Conservation (phyloP, 2,797 vertebrate genomes). For the Eurystomus glaucurus region DNA sequence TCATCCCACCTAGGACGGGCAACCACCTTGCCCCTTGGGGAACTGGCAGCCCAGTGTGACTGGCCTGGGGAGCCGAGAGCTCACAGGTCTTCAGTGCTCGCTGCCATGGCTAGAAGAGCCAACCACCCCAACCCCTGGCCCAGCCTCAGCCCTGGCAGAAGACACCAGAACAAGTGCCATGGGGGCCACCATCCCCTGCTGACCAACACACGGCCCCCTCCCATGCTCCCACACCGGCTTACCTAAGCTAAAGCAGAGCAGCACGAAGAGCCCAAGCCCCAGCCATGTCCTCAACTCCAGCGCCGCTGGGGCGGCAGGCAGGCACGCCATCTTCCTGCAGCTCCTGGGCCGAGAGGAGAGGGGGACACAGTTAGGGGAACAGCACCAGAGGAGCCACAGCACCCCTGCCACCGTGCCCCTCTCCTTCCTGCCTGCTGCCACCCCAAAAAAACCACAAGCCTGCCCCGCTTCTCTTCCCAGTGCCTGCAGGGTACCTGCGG, state of each 20-base stretch:
- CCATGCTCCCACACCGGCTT: background rate
- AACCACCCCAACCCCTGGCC: background rate
- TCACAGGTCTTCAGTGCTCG: rapidly evolving
- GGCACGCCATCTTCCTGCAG: background rate
- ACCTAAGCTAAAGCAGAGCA: constrained; percentile 36
- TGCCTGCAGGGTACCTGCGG: background rate
- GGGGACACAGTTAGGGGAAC: rapidly evolving
- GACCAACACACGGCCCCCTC: rapidly evolving
- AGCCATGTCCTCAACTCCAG: background rate
- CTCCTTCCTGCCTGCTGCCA: background rate
- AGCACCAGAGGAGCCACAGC: background rate
- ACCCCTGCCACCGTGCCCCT: rapidly evolving
- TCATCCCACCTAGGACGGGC: background rate
- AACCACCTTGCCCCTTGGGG: background rate
- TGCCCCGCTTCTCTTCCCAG: rapidly evolving
- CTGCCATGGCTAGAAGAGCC: rapidly evolving
- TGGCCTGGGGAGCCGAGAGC: background rate
- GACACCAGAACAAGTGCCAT: background rate
- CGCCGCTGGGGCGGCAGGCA: rapidly evolving
- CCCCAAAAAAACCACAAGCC: rapidly evolving
- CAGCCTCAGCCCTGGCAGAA: background rate
- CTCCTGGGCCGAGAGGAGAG: background rate
- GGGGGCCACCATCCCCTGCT: background rate
- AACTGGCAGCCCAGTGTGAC: rapidly evolving
- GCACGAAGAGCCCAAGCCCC: background rate